A percentile compares a stretch with the other conserved stretches of the same genome.
These are phyloP conservation scores for Anthopleura xanthogrammica DNA, from an alignment of 92 coral and sea anemone species.

Conservation along the genomic window DNA sequence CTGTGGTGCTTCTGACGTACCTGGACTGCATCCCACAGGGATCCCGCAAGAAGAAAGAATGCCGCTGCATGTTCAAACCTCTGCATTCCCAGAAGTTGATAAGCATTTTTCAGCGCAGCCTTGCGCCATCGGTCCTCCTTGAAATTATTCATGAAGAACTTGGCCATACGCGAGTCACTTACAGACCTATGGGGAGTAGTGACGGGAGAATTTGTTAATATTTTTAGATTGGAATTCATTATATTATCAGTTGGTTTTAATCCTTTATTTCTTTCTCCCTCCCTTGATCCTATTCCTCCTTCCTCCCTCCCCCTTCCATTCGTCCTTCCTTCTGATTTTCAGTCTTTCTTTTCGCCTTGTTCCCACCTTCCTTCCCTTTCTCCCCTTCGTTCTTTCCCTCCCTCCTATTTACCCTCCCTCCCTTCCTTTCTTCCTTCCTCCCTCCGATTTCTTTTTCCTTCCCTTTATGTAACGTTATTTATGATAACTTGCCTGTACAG, in stretches of 20 bases:
- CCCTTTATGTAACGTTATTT: not conserved
- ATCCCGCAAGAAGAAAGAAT: conserved; percentile 90
- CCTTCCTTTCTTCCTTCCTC: not conserved
- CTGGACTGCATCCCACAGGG: conserved; percentile 99
- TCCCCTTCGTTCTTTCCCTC: not conserved
- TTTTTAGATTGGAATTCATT: no score
- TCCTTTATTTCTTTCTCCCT: not conserved
- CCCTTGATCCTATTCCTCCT: not conserved
- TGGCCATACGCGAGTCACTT: conserved; percentile 90
- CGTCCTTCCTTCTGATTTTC: no score
- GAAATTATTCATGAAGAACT: conserved; percentile 89
- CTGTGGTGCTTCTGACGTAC: conserved; percentile 24
- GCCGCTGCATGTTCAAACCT: conserved; percentile 99
- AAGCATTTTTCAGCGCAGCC: conserved; percentile 97
- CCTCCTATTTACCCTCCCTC: not conserved
- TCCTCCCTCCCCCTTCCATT: no score
- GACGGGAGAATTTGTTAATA: not conserved
- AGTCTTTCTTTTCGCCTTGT: no score
- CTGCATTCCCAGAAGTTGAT: conserved; percentile 91
- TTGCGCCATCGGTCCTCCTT: conserved; percentile 95
- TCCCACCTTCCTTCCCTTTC: no score
- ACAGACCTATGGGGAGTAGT: conserved; percentile 59
- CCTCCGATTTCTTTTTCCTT: not conserved
- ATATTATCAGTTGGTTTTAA: not conserved
- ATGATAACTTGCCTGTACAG: conserved; percentile 70